Evolutionary conservation across 1,140 invertebrate species (phyloP).

Genomic region (Artemia franciscana): DNA sequence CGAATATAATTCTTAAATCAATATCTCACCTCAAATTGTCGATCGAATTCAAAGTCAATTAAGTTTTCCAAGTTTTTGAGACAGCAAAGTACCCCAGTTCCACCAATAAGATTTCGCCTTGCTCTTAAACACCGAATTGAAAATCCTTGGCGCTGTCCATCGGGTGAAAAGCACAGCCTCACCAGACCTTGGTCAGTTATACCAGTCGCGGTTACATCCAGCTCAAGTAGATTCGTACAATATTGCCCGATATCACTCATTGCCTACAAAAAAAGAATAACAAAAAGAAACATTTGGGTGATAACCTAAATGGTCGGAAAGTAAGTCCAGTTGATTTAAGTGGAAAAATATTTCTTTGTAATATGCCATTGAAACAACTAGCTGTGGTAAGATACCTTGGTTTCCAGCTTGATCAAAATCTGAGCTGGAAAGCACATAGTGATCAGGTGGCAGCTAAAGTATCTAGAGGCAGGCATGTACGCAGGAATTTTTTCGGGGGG

Average conservation of each 20-base stretch:
- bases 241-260: conserved; percentile 14
- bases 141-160: conserved; percentile 8
- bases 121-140: background rate
- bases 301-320: no score
- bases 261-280: conserved; percentile 12
- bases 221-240: conserved; percentile 15
- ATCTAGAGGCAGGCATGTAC: no score
- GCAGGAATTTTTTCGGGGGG: no score
- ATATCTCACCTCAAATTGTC: background rate
- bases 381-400: no score
- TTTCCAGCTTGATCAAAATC: no score
- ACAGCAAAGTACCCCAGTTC: background rate
- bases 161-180: conserved; percentile 12
- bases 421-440: no score
- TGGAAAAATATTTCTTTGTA: no score
- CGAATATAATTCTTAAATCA: no score
- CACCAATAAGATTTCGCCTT: background rate
- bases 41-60: background rate
- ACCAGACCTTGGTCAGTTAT: conserved; percentile 17
- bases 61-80: background rate
- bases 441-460: no score
- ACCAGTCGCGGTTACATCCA: conserved; percentile 17
- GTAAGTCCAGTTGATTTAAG: no score
- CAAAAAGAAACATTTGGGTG: no score
- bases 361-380: no score